Conservation (phyloP, 2,888 invertebrate genomes). For the Torymus aiolomorphi region DNA sequence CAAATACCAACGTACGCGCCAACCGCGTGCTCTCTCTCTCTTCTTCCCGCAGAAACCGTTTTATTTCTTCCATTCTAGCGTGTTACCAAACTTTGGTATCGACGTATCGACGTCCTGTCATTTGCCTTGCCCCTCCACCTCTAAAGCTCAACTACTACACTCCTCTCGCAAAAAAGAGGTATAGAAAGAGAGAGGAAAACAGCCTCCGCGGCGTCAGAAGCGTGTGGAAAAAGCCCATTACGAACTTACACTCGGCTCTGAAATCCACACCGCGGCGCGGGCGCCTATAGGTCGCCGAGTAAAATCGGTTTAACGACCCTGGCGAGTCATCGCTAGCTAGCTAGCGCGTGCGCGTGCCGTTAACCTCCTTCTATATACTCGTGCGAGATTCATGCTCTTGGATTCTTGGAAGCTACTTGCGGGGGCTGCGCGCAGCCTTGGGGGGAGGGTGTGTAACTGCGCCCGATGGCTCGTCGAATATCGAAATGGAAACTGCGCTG, state of each 20-base stretch:
- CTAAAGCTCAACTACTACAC: background rate
- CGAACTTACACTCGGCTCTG: slow-evolving; percentile 1
- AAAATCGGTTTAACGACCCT: slow-evolving; percentile 2
- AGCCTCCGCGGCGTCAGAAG: background rate
- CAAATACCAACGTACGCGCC: background rate
- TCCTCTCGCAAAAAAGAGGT: background rate
- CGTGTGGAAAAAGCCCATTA: background rate
- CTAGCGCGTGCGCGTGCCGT: background rate
- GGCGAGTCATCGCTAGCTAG: background rate
- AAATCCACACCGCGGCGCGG: background rate
- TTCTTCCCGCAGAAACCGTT: slow-evolving; percentile 20
- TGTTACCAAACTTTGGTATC: slow-evolving; percentile 40
- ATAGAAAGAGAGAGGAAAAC: background rate
- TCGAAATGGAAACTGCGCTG: too few relatives aligned
- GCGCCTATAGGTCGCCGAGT: background rate
- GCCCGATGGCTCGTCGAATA: background rate
- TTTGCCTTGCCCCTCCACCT: slow-evolving; percentile 14
- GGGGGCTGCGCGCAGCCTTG: too few relatives aligned
- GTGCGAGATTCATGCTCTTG: slow-evolving; percentile 8
- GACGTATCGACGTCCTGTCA: slow-evolving; percentile 56
- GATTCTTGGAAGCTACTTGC: background rate
- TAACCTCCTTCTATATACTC: background rate
- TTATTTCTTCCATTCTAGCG: slow-evolving; percentile 48
- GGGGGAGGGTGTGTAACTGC: background rate
- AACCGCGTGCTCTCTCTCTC: background rate